Evolutionary conservation across 2,113 vertebrate genomes (phyloP), one percentile per base, ranked within the genome.

Genomic region (Scomber japonicus): DNA sequence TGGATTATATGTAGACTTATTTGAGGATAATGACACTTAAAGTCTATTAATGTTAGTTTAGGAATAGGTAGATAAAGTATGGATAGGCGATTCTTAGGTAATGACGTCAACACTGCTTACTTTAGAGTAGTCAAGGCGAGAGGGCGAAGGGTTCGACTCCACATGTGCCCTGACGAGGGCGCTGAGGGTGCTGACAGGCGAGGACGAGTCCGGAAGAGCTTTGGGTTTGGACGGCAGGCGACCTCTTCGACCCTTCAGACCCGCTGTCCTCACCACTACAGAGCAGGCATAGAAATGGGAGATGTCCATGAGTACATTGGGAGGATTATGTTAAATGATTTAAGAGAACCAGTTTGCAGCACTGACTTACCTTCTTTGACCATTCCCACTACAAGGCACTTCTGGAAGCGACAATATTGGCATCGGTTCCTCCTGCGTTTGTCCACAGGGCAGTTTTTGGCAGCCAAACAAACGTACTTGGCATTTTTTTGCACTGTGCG

Each of bases 401-500:
- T 98, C 94, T 98, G 97, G 92, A 97, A 98, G 59, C 97, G 96
- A 60, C 97, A 98, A 74, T 97, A 97, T 66, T 98, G 97, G 87
- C 97, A 98, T 60, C 97, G 94, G 90, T 98, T 98, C 86, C 97
- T 95, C 83, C 97, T 93, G 68, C 97, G 95, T 82, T 98, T 98
- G 93, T 98, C 97, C 88, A 99, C 97, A 0, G 96, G 97, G 90
- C 98, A 99, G 90, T 96, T 97, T 92, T 97, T 98, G 91, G 97
- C 96, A 24, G 98, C 97, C 93, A 99, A 90, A 83, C 98, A 99
- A 68, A 99, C 96, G 67, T 99, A 99, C 88, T 98, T 98, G 77
- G 98, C 97, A 62, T 99, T 98, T 95, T 99, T 99, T 94, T 99
- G 97, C 75, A 98, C 97, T 0, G 98, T 99, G 84, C 97, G 96